Evolutionary conservation across 2,888 invertebrate species (phyloP), one percentile per base, ranked within the genome.

Genomic region (Mythimna pallens): DNA sequence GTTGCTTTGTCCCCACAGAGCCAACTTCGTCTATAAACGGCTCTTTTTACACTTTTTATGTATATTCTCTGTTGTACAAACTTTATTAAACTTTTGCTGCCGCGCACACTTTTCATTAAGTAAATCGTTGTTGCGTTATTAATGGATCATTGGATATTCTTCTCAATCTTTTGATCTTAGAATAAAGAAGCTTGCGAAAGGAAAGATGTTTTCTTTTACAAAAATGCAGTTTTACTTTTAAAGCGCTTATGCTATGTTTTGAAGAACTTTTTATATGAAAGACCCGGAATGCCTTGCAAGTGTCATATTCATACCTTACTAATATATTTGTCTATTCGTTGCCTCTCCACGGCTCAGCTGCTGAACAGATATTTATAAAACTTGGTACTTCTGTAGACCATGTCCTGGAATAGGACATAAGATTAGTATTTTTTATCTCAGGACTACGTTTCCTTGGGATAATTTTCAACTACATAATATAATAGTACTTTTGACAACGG

Each of bases 1-100:
- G 58, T 74, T 30, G 62, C 76, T 72, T 67, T 68, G 78, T 81
- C 81, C 83, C 86, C 65, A 70, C 72, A 76, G 76, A 81, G 70
- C 75, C 36, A 90, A 92, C 89, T 90, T 90, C 70, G 81, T 86
- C 88, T 84, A 86, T 89, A 87, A 90, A 89, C 89, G 87, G 81
- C 82, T 87, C 86, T 86, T 87, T 88, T 65, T 83, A 78, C 81
- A 77, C 72, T 73, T 86, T 81, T 86, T 86, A 83, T 85, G 82
- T 85, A 81, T 87, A 84, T 86, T 78, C 73, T 71, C 57, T 71
- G 73, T 63, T 70, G 70, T 73, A 74, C 64, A 84, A 90, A 91
- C 87, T 89, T 89, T 87, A 88, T 88, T 87, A 87, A 89, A 89
- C 82, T 88, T 89, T 79, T 80, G 72, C 80, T 81, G 61, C 57